These are phyloP conservation scores for Cyphomyrmex costatus DNA, from an alignment of 1,140 invertebrate genomes.

Conservation along the genomic window DNA sequence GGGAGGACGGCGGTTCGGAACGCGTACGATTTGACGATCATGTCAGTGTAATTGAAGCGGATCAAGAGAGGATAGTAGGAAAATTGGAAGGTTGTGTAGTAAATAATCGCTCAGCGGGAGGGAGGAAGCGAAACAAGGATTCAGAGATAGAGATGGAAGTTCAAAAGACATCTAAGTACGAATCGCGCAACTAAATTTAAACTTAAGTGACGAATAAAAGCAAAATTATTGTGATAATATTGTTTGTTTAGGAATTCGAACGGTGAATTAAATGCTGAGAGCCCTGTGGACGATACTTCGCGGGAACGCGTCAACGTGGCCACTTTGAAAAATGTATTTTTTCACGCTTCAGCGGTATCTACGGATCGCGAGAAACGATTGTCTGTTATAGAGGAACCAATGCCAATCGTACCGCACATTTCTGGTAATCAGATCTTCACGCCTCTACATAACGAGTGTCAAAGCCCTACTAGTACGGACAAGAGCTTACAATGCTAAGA, in stretches of 20 bases:
- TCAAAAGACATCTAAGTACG: slow-evolving; percentile 73
- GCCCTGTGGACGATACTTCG: slow-evolving; percentile 72
- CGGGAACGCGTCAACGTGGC: slow-evolving; percentile 81
- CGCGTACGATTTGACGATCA: slow-evolving; percentile 88
- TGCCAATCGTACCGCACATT: slow-evolving; percentile 67
- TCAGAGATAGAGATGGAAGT: slow-evolving; percentile 78
- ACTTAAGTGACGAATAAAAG: slow-evolving; percentile 6
- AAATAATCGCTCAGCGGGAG: slow-evolving; percentile 65
- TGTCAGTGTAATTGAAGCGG: slow-evolving; percentile 85
- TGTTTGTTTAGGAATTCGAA: slow-evolving; percentile 74
- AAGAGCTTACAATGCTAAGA: slow-evolving; percentile 65
- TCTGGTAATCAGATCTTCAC: slow-evolving; percentile 34
- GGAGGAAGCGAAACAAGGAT: slow-evolving; percentile 84
- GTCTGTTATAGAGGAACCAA: slow-evolving; percentile 83
- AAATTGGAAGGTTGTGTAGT: slow-evolving; percentile 56
- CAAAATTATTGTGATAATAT: background rate
- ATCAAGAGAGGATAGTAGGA: slow-evolving; percentile 75
- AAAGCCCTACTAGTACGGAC: slow-evolving; percentile 65
- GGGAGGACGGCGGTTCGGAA: slow-evolving; percentile 89
- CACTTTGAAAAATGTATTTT: slow-evolving; percentile 82
- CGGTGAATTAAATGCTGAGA: slow-evolving; percentile 75
- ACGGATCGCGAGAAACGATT: slow-evolving; percentile 82
- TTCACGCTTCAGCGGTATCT: slow-evolving; percentile 78
- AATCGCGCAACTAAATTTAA: background rate
- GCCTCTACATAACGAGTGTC: slow-evolving; percentile 51